phyloP scores from a whole-genome alignment of 1,140 invertebrate genomes.

The Chionoecetes opilio region DNA sequence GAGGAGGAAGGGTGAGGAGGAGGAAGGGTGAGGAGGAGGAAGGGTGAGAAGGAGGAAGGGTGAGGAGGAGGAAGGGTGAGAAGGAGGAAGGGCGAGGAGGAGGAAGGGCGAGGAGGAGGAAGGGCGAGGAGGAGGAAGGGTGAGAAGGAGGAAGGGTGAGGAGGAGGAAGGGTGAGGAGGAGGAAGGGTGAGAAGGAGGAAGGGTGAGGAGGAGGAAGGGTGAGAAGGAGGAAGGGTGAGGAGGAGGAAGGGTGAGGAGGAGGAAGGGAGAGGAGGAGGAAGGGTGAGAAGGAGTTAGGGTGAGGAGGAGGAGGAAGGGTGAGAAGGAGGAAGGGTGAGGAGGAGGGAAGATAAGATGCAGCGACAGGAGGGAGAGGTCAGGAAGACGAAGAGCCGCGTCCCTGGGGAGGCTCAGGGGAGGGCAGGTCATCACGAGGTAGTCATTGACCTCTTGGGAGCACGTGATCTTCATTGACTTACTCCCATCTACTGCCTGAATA shows the following conservation, averaged over 20 bases:
- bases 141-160: background rate
- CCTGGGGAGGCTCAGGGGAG: background rate
- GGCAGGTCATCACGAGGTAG: conserved; percentile 52
- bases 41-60: background rate
- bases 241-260: background rate
- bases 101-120: background rate
- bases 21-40: background rate
- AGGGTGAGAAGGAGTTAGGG: background rate
- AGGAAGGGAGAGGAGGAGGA: background rate
- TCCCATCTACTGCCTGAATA: background rate
- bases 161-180: background rate
- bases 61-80: background rate
- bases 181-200: background rate
- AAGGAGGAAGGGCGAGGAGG: background rate
- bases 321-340: background rate
- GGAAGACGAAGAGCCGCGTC: background rate
- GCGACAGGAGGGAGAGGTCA: background rate
- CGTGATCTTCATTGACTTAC: background rate
- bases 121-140: too few species aligned
- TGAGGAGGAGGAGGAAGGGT: background rate
- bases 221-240: background rate
- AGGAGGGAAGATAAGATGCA: background rate
- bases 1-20: too few species aligned
- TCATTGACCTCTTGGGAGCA: conserved; percentile 37
- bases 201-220: background rate